Evolutionary conservation across 2,888 invertebrate species (phyloP).

Genomic region (Trichopria drosophilae): DNA sequence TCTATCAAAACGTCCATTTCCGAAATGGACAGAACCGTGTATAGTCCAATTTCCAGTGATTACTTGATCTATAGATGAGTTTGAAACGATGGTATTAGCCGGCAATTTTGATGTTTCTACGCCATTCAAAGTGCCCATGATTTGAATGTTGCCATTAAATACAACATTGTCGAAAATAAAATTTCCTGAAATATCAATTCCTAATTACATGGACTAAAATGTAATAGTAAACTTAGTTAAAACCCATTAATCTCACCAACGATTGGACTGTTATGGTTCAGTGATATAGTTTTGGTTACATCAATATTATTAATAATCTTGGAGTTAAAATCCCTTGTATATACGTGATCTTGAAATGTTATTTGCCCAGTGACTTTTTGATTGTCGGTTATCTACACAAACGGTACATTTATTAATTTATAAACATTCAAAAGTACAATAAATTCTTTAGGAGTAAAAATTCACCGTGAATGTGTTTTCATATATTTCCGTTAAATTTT

Average conservation of each 20-base stretch:
- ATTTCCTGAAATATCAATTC: slow-evolving; percentile 35
- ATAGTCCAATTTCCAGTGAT: slow-evolving; percentile 61
- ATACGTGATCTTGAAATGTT: slow-evolving; percentile 38
- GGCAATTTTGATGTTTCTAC: slow-evolving; percentile 41
- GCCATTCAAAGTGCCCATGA: slow-evolving; percentile 37
- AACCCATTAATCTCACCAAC: slow-evolving; percentile 33
- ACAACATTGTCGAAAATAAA: slow-evolving; percentile 39
- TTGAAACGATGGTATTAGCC: slow-evolving; percentile 33
- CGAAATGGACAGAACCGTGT: slow-evolving; percentile 53
- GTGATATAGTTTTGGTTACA: slow-evolving; percentile 32
- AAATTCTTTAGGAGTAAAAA: slow-evolving; percentile 13
- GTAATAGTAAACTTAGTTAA: background rate
- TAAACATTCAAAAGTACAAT: background rate
- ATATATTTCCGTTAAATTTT: slow-evolving; percentile 58
- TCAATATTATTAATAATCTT: slow-evolving; percentile 40
- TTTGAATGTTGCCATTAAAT: slow-evolving; percentile 34
- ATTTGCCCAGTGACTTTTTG: slow-evolving; percentile 45
- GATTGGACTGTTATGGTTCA: slow-evolving; percentile 36
- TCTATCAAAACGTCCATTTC: no score
- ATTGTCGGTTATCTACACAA: slow-evolving; percentile 36
- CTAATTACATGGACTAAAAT: no score
- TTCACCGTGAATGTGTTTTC: slow-evolving; percentile 62
- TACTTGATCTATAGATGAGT: slow-evolving; percentile 47
- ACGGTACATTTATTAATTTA: slow-evolving; percentile 10
- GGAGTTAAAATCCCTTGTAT: slow-evolving; percentile 39